These are phyloP conservation scores for Cyphomyrus plagiostoma DNA, from an alignment of 2,113 vertebrate genomes.

Conservation along the genomic window DNA sequence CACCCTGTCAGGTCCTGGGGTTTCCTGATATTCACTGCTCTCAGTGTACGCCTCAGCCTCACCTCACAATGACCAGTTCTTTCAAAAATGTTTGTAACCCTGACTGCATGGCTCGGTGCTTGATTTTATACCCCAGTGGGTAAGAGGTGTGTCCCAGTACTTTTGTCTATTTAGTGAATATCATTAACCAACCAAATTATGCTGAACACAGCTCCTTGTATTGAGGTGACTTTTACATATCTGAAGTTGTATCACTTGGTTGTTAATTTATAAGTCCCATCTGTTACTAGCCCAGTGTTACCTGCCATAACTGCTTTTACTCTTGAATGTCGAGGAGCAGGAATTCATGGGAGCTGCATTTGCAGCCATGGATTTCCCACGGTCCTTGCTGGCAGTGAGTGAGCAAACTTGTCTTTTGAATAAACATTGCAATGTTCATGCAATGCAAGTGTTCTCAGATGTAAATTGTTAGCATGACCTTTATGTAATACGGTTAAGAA, in stretches of 20 bases:
- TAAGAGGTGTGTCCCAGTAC: not conserved
- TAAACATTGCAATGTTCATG: conserved; percentile 41
- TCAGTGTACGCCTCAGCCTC: no score
- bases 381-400: conserved; percentile 24
- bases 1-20: no score
- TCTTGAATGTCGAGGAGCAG: not conserved
- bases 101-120: not conserved
- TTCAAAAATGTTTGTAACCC: not conserved
- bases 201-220: not conserved
- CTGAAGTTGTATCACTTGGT: not conserved
- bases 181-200: not conserved
- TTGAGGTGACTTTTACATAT: not conserved
- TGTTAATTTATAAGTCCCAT: not conserved
- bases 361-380: conserved; percentile 2
- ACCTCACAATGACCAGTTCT: not conserved
- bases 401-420: conserved; percentile 34
- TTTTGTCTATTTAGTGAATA: not conserved
- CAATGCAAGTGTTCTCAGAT: conserved; percentile 33
- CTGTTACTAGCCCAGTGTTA: not conserved
- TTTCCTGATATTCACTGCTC: no score
- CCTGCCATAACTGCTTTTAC: not conserved
- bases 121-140: not conserved
- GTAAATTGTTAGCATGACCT: conserved; percentile 26
- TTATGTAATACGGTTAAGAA: conserved; percentile 28
- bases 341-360: not conserved